A percentile compares a stretch with the other conserved stretches of the same genome.
These are phyloP conservation scores for Gortyna flavago DNA, from an alignment of 2,888 invertebrate genomes.

Conservation along the genomic window DNA sequence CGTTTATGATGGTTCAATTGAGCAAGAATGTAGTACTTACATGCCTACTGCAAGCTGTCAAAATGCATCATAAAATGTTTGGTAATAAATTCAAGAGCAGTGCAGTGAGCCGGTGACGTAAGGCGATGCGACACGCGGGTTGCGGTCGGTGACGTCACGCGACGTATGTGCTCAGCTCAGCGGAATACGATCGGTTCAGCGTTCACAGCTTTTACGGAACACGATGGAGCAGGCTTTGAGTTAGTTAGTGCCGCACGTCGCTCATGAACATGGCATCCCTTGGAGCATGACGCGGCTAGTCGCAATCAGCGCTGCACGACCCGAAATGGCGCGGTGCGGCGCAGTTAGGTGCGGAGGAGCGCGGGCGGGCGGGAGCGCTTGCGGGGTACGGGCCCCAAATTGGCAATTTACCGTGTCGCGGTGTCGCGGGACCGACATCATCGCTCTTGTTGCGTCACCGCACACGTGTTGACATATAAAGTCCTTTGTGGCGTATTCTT, in stretches of 20 bases:
- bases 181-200: not conserved
- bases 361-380: not conserved
- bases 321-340: not conserved
- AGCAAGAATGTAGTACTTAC: too few species aligned
- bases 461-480: slow-evolving; percentile 27
- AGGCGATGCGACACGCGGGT: not conserved
- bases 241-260: slow-evolving; percentile 10
- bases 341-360: not conserved
- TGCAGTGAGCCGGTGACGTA: not conserved
- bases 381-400: slow-evolving; percentile 19
- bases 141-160: not conserved
- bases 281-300: not conserved
- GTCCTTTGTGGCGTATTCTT: slow-evolving; percentile 58
- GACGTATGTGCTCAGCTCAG: not conserved
- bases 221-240: not conserved
- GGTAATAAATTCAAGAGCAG: not conserved
- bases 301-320: not conserved
- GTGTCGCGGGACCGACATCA: slow-evolving; percentile 28
- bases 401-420: slow-evolving; percentile 49
- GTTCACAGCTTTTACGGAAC: slow-evolving; percentile 4
- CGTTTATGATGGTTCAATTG: not conserved
- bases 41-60: not conserved
- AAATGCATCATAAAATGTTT: not conserved
- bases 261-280: not conserved
- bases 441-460: slow-evolving; percentile 54